Conservation (phyloP, 2,888 invertebrate species). For the Melanostoma mellinum region DNA sequence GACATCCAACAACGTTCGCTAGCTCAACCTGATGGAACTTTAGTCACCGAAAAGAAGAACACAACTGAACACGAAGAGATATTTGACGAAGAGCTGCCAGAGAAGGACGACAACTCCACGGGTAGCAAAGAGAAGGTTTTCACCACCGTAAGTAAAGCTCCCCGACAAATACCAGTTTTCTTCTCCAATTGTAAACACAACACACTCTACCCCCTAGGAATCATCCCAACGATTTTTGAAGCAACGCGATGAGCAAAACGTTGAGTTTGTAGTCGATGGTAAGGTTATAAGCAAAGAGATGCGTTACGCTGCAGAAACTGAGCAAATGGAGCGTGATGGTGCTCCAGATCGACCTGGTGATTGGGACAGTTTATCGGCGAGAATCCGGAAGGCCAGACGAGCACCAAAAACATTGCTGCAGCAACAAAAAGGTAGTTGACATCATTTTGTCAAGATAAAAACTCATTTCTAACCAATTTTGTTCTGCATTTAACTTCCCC, state of each 20-base stretch:
- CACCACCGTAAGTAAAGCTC: slow-evolving; percentile 76
- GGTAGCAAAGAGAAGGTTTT: slow-evolving; percentile 79
- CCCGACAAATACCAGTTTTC: not conserved
- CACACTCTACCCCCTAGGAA: slow-evolving; percentile 77
- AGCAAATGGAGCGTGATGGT: slow-evolving; percentile 88
- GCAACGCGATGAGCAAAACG: slow-evolving; percentile 90
- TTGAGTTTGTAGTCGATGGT: slow-evolving; percentile 92
- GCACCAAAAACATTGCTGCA: slow-evolving; percentile 82
- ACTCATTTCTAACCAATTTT: slow-evolving; percentile 30
- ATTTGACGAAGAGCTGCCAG: slow-evolving; percentile 90
- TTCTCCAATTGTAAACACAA: not conserved
- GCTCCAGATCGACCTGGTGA: slow-evolving; percentile 87
- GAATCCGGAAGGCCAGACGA: slow-evolving; percentile 87
- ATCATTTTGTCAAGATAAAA: not conserved
- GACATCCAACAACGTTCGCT: slow-evolving; percentile 90
- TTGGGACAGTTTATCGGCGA: slow-evolving; percentile 91
- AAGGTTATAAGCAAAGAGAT: slow-evolving; percentile 91
- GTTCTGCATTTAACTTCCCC: slow-evolving; percentile 54
- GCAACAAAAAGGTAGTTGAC: slow-evolving; percentile 82
- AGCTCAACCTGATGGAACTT: slow-evolving; percentile 90
- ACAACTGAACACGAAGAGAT: slow-evolving; percentile 93
- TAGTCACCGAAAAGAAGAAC: slow-evolving; percentile 92
- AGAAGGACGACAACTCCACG: slow-evolving; percentile 83
- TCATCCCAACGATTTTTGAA: slow-evolving; percentile 87
- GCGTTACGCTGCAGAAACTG: slow-evolving; percentile 91